Evolutionary conservation across 2,113 vertebrate species (phyloP).

Genomic region (Mola mola): DNA sequence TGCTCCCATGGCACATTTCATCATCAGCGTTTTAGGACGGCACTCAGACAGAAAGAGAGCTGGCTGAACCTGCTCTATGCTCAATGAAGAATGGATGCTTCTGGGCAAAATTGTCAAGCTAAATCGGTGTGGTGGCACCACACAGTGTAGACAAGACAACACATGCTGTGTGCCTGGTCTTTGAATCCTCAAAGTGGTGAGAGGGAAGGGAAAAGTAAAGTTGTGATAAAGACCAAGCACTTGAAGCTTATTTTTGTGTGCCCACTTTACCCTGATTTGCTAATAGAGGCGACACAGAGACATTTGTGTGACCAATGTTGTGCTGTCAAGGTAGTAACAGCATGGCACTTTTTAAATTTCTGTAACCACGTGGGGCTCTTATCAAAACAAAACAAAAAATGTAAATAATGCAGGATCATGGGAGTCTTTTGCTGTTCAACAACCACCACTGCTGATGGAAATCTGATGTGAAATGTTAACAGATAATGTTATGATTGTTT

Average conservation of each 20-base stretch:
- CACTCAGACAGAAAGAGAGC: slow-evolving; percentile 15
- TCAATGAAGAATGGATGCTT: slow-evolving; percentile 1
- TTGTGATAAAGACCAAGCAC: slow-evolving; percentile 48
- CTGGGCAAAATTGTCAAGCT: slow-evolving; percentile 24
- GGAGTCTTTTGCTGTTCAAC: too few relatives aligned
- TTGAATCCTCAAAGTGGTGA: slow-evolving; percentile 43
- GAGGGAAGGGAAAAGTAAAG: slow-evolving; percentile 28
- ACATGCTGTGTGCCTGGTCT: slow-evolving; percentile 36
- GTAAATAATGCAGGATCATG: too few relatives aligned
- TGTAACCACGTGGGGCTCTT: too few relatives aligned
- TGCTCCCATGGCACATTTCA: slow-evolving; percentile 1
- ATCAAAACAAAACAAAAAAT: too few relatives aligned
- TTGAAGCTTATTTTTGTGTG: slow-evolving; percentile 32
- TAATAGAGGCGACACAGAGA: slow-evolving; percentile 32
- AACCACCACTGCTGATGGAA: too few relatives aligned
- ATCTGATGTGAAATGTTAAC: too few relatives aligned
- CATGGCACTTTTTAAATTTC: background rate
- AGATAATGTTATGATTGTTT: too few relatives aligned
- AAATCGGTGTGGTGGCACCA: slow-evolving; percentile 32
- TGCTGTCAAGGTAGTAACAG: slow-evolving; percentile 21
- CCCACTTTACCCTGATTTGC: slow-evolving; percentile 33
- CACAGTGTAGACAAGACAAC: slow-evolving; percentile 27
- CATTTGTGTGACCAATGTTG: slow-evolving; percentile 55
- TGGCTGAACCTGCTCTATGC: slow-evolving; percentile 4
- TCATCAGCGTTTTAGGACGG: background rate